Evolutionary conservation across 2,888 invertebrate species (phyloP).

Genomic region (Tetanocera ferruginea): DNA sequence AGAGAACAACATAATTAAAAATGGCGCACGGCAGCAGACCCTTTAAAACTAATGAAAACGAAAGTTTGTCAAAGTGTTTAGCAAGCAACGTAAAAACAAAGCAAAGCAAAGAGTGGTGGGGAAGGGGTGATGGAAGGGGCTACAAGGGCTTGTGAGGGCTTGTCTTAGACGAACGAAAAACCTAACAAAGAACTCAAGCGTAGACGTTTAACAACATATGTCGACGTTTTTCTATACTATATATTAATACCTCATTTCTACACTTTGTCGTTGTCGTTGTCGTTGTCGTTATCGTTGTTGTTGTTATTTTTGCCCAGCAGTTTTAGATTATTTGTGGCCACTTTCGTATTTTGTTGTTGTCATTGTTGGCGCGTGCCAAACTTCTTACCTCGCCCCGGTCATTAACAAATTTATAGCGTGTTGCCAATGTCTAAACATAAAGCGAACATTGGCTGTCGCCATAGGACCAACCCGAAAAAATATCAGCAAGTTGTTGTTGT

Average conservation of each 20-base stretch:
- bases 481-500: not conserved
- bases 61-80: not conserved
- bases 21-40: not conserved
- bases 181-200: too few species aligned
- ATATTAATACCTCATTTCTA: too few species aligned
- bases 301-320: too few species aligned
- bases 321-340: not conserved
- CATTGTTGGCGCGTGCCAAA: not conserved
- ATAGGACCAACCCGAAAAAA: not conserved
- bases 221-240: too few species aligned
- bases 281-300: too few species aligned
- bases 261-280: too few species aligned
- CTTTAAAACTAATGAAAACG: constrained; percentile 3
- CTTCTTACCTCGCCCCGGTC: not conserved
- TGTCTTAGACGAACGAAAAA: too few species aligned
- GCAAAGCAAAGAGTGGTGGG: too few species aligned
- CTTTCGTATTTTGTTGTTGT: not conserved
- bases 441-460: not conserved
- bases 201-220: too few species aligned
- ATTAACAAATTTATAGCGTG: not conserved
- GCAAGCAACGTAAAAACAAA: too few species aligned
- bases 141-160: too few species aligned
- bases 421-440: not conserved
- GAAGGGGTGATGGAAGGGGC: too few species aligned
- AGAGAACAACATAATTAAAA: not conserved